A percentile compares a stretch with the other conserved stretches of the same genome.
phyloP scores from a whole-genome alignment of 1,140 invertebrate species.

The Drosophila watanabei region DNA sequence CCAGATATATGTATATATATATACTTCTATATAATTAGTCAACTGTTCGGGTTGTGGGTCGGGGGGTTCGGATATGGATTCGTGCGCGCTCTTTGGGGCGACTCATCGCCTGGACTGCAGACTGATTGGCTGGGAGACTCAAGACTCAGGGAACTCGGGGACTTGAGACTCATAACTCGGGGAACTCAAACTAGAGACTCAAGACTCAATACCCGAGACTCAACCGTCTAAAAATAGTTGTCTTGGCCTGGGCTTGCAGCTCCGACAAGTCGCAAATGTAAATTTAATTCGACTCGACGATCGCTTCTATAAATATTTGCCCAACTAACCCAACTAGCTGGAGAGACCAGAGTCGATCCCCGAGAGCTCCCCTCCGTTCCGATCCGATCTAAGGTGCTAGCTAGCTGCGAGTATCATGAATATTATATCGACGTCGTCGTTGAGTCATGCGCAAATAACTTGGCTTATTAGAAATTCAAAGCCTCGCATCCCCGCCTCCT shows the following conservation, averaged over 20 bases:
- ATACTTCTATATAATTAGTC: slow-evolving; percentile 21
- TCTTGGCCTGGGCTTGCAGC: slow-evolving; percentile 26
- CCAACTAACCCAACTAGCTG: slow-evolving; percentile 68
- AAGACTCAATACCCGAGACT: slow-evolving; percentile 28
- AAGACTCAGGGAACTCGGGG: no score
- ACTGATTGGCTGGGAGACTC: slow-evolving; percentile 66
- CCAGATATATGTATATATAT: background rate
- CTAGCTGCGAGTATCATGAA: slow-evolving; percentile 57
- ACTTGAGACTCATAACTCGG: slow-evolving; percentile 22
- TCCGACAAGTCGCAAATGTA: slow-evolving; percentile 20
- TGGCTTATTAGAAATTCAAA: slow-evolving; percentile 83
- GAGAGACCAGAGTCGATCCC: slow-evolving; percentile 1
- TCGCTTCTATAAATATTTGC: slow-evolving; percentile 78
- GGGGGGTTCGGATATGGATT: slow-evolving; percentile 7
- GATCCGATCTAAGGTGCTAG: slow-evolving; percentile 6
- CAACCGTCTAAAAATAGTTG: slow-evolving; percentile 63
- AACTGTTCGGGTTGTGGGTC: slow-evolving; percentile 14
- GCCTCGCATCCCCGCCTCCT: slow-evolving; percentile 14
- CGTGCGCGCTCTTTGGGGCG: slow-evolving; percentile 12
- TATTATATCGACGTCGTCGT: slow-evolving; percentile 66
- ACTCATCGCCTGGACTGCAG: slow-evolving; percentile 34
- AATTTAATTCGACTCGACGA: slow-evolving; percentile 37
- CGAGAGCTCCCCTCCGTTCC: background rate
- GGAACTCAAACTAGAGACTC: no score
- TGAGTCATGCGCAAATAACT: slow-evolving; percentile 82